Conservation (phyloP, 92 coral and sea anemone genomes). For the Epizoanthus illoricatus region DNA sequence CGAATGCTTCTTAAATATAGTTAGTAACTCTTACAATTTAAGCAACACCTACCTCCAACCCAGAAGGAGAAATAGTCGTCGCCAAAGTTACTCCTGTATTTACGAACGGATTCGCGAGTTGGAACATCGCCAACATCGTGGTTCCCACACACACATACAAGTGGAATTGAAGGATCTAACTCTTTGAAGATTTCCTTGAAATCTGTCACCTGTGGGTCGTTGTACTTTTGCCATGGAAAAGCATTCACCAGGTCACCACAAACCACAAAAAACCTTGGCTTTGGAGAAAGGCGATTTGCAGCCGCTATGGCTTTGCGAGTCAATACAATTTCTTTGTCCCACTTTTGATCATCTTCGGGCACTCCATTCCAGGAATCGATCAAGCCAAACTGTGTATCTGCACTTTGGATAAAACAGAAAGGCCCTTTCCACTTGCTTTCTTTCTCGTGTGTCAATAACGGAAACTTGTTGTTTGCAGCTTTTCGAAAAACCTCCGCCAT, state of each 20-base stretch:
- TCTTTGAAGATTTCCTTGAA: slow-evolving; percentile 85
- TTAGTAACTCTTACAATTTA: not conserved
- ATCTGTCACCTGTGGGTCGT: slow-evolving; percentile 87
- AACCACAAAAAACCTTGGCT: slow-evolving; percentile 94
- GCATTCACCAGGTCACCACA: slow-evolving; percentile 99
- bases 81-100: slow-evolving; percentile 86
- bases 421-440: slow-evolving; percentile 96
- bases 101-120: slow-evolving; percentile 71
- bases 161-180: slow-evolving; percentile 85
- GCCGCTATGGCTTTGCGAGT: slow-evolving; percentile 80
- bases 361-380: slow-evolving; percentile 94
- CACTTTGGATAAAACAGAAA: slow-evolving; percentile 89
- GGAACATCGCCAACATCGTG: slow-evolving; percentile 95
- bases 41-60: slow-evolving; percentile 86
- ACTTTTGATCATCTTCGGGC: slow-evolving; percentile 74
- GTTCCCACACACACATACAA: slow-evolving; percentile 95
- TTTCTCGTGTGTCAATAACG: slow-evolving; percentile 75
- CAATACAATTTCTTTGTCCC: slow-evolving; percentile 84
- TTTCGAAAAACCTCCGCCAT: slow-evolving; percentile 63
- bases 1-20: not conserved
- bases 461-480: slow-evolving; percentile 66
- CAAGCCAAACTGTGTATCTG: slow-evolving; percentile 95
- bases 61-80: slow-evolving; percentile 94
- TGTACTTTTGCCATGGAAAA: slow-evolving; percentile 73
- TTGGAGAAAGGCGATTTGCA: slow-evolving; percentile 83